Percentiles rank a stretch among this genome's conserved stretches.
Conservation (phyloP, 2,797 vertebrate genomes). For the Pygocentrus nattereri region DNA sequence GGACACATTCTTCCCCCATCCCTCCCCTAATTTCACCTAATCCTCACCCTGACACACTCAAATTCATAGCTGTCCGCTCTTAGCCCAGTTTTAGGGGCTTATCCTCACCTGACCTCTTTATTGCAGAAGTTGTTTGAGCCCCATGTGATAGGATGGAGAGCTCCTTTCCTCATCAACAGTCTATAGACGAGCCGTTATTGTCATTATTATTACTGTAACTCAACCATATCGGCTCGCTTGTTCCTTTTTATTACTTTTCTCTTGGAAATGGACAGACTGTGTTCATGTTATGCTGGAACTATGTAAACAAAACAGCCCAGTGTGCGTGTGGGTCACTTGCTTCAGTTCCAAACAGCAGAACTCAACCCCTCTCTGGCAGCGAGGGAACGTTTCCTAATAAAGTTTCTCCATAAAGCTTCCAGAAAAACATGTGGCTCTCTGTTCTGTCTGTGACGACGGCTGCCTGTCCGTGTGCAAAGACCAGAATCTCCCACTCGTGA, state of each 20-base stretch:
- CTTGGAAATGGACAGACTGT: background rate
- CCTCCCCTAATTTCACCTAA: conserved; percentile 50
- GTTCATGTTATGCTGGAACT: background rate
- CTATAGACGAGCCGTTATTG: background rate
- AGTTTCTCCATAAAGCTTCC: conserved; percentile 58
- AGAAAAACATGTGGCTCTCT: conserved; percentile 52
- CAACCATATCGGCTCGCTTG: background rate
- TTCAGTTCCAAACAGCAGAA: conserved; percentile 34
- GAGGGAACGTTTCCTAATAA: conserved; percentile 61
- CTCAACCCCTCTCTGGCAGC: conserved; percentile 52
- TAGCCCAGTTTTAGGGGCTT: conserved; percentile 40
- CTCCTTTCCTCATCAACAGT: background rate
- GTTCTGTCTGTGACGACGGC: background rate
- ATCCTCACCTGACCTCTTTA: conserved; percentile 41
- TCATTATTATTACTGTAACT: conserved; percentile 2
- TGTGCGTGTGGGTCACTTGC: conserved; percentile 39
- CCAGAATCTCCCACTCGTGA: conserved; percentile 5
- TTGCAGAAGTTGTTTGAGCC: background rate
- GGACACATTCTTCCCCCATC: background rate
- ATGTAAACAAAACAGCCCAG: conserved; percentile 30
- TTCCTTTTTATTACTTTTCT: background rate
- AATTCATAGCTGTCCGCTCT: conserved; percentile 34
- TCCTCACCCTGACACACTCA: conserved; percentile 44
- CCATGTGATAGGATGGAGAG: background rate
- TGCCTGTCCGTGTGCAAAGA: conserved; percentile 44